Conservation (phyloP, 1,140 invertebrate genomes). For the Drosophila nikananu region DNA sequence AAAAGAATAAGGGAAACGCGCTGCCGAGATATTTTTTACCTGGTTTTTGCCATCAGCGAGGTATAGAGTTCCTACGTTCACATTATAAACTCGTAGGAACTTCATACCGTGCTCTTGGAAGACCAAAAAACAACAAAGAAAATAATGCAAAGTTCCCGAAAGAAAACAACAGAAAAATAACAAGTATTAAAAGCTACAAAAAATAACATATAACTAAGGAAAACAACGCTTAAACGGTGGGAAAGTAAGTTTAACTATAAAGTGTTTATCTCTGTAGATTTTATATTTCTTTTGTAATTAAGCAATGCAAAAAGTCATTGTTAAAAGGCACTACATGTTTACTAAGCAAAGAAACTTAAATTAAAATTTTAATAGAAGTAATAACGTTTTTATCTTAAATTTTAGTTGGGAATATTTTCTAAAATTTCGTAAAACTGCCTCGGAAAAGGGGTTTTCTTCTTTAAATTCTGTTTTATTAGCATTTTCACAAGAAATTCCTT, state of each 20-base stretch:
- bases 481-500: background rate
- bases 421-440: background rate
- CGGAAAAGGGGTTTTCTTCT: background rate
- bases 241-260: conserved; percentile 23
- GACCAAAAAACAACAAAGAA: conserved; percentile 77
- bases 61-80: conserved; percentile 85
- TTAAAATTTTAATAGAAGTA: background rate
- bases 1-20: conserved; percentile 45
- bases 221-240: conserved; percentile 12
- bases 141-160: conserved; percentile 20
- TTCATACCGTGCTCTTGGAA: conserved; percentile 86
- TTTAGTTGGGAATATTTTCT: too few species aligned
- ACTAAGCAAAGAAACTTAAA: background rate
- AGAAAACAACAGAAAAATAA: conserved; percentile 11
- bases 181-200: conserved; percentile 22
- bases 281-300: background rate
- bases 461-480: background rate
- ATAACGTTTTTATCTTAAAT: too few species aligned
- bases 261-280: background rate
- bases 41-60: conserved; percentile 85
- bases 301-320: background rate
- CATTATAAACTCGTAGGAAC: conserved; percentile 85
- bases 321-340: background rate
- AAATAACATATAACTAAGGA: background rate
- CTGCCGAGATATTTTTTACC: conserved; percentile 68